Percentiles rank a stretch among this genome's conserved stretches.
phyloP scores from a whole-genome alignment of 1,140 invertebrate species.

The Melanaphis sacchari region DNA sequence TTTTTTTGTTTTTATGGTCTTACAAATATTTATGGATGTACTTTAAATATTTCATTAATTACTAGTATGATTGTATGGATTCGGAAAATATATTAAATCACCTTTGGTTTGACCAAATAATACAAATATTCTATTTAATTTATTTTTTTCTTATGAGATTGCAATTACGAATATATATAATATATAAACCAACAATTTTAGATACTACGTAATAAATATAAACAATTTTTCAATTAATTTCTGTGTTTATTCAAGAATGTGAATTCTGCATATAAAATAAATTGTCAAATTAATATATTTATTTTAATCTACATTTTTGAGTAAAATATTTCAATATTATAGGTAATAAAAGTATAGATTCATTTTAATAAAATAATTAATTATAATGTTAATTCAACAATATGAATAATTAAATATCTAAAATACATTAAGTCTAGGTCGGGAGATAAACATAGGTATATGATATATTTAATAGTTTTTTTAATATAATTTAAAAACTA shows the following conservation, averaged over 20 bases:
- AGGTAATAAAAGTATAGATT: too few relatives aligned
- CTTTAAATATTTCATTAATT: background rate
- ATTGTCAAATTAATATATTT: background rate
- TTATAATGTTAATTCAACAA: too few relatives aligned
- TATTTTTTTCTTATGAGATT: background rate
- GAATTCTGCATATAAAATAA: background rate
- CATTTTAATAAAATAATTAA: too few relatives aligned
- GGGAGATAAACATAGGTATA: too few relatives aligned
- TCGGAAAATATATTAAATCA: background rate
- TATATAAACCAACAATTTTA: background rate
- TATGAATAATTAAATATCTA: too few relatives aligned
- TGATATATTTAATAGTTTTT: background rate
- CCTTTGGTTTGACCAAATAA: background rate
- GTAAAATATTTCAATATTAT: too few relatives aligned
- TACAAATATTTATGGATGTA: background rate
- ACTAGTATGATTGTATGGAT: background rate
- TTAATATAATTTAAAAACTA: background rate
- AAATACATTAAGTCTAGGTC: too few relatives aligned
- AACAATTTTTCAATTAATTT: background rate
- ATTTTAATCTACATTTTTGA: background rate
- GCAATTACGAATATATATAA: background rate
- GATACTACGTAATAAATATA: background rate
- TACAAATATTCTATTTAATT: background rate
- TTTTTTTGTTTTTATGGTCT: background rate
- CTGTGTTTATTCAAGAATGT: background rate